Percentiles rank a stretch among this genome's conserved stretches.
Evolutionary conservation across 2,888 invertebrate genomes (phyloP).

Genomic region (Eupithecia dodoneata): DNA sequence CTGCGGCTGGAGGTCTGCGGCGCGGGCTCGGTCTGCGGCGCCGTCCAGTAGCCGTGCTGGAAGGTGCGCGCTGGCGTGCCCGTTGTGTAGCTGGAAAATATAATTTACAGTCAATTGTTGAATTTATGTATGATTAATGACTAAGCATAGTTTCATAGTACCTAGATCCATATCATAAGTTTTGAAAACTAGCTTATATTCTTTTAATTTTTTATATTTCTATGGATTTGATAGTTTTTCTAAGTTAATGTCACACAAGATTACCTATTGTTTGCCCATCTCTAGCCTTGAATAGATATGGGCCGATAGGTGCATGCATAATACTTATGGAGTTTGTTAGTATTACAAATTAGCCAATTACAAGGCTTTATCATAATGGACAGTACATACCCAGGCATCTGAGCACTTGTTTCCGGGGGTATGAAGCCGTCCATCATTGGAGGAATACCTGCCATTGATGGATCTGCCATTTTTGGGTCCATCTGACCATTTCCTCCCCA

Average conservation of each 20-base stretch:
- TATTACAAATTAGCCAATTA: background rate
- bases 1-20: slow-evolving; percentile 53
- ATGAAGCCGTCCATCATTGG: slow-evolving; percentile 72
- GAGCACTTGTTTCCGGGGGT: slow-evolving; percentile 55
- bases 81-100: slow-evolving; percentile 63
- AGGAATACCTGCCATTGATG: slow-evolving; percentile 58
- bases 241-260: background rate
- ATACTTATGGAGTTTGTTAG: background rate
- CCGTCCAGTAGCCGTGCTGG: slow-evolving; percentile 81
- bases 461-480: slow-evolving; percentile 68
- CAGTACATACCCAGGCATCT: slow-evolving; percentile 69
- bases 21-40: slow-evolving; percentile 56
- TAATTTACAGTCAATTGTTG: background rate
- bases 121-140: background rate
- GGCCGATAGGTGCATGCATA: background rate
- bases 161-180: background rate
- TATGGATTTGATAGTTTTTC: background rate
- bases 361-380: background rate
- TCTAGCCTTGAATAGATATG: background rate
- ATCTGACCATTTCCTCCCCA: slow-evolving; percentile 68
- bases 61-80: slow-evolving; percentile 66
- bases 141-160: no score
- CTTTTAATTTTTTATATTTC: background rate
- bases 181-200: background rate
- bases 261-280: background rate